Conservation (phyloP, 2,797 vertebrate species). For the Tauraco hartlaubi region DNA sequence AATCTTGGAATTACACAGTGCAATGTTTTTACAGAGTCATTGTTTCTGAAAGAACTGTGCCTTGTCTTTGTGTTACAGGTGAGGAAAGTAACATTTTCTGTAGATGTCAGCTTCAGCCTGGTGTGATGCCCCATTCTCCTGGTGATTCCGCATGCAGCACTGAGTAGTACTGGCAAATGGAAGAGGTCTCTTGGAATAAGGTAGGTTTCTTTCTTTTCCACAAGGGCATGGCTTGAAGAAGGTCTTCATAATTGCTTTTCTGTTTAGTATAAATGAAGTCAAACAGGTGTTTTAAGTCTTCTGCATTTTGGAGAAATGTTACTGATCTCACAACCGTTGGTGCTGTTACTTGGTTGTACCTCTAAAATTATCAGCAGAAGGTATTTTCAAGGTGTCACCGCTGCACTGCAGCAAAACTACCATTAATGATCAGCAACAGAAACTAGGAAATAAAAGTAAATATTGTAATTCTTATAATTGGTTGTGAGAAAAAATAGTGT, state of each 20-base stretch:
- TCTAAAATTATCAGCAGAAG: background rate
- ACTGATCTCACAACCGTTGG: background rate
- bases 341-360: background rate
- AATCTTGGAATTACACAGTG: background rate
- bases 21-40: background rate
- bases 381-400: background rate
- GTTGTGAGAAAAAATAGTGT: background rate
- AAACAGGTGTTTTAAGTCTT: background rate
- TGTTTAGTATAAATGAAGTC: background rate
- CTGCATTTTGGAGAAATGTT: background rate
- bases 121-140: background rate
- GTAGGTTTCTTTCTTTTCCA: background rate
- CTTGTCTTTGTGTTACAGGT: conserved; percentile 33
- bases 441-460: background rate
- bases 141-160: background rate
- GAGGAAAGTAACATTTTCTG: background rate
- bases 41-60: background rate
- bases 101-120: background rate
- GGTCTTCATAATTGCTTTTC: background rate
- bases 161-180: background rate
- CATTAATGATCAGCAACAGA: background rate
- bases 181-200: background rate
- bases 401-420: background rate
- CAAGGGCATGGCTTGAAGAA: background rate
- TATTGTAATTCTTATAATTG: background rate